Conservation (phyloP, 1,140 invertebrate genomes). For the Drosophila ironensis region DNA sequence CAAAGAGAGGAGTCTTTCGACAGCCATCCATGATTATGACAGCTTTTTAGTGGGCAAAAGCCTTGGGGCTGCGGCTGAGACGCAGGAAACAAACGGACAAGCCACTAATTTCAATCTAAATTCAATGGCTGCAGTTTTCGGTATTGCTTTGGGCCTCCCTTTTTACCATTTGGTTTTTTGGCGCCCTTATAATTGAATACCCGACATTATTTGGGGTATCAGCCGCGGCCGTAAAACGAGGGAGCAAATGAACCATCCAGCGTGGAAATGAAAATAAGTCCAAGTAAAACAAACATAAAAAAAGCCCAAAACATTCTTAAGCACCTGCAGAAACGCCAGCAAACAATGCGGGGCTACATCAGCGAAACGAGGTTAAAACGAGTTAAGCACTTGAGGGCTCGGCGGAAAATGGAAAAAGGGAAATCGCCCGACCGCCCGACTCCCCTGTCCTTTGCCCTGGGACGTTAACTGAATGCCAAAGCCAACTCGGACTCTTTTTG, state of each 20-base stretch:
- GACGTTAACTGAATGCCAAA: constrained; percentile 42
- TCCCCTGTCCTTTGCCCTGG: constrained; percentile 2
- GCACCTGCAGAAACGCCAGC: constrained; percentile 36
- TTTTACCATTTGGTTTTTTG: constrained; percentile 1
- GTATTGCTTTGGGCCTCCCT: background rate
- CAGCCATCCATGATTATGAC: background rate
- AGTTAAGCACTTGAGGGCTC: constrained; percentile 50
- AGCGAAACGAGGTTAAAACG: constrained; percentile 55
- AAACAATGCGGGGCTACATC: constrained; percentile 27
- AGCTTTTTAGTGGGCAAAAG: constrained; percentile 6
- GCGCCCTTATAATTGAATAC: constrained; percentile 31
- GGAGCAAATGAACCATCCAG: constrained; percentile 43
- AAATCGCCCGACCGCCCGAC: constrained; percentile 25
- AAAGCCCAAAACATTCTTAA: constrained; percentile 38
- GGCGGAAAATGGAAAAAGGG: constrained; percentile 10
- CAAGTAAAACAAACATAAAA: constrained; percentile 2
- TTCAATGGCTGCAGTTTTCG: constrained; percentile 19
- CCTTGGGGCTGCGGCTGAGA: constrained; percentile 5
- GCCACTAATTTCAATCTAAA: constrained; percentile 34
- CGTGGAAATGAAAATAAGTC: constrained; percentile 4
- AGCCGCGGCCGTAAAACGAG: constrained; percentile 9
- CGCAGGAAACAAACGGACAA: background rate
- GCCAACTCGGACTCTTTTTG: constrained; percentile 19
- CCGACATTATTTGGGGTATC: constrained; percentile 29
- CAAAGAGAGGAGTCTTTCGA: too few species aligned